phyloP scores from a whole-genome alignment of 64 coral and sea anemone genomes.

The Anthopleura sola region DNA sequence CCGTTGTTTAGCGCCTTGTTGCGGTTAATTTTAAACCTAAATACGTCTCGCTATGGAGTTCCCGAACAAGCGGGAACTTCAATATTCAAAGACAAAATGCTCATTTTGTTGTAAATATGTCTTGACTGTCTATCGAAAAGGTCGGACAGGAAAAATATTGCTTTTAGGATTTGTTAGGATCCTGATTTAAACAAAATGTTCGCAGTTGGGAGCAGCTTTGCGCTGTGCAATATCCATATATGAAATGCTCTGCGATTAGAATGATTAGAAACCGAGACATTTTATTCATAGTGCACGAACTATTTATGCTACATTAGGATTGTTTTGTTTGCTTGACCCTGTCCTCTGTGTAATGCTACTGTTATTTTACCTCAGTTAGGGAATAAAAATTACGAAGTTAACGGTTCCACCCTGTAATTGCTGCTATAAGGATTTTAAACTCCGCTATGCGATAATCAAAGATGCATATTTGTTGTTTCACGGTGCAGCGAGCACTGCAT shows the following conservation, averaged over 20 bases:
- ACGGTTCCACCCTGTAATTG: neutral
- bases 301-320: conserved; percentile 12
- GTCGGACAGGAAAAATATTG: neutral
- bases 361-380: neutral
- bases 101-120: conserved; percentile 4
- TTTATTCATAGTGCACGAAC: neutral
- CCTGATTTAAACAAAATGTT: neutral
- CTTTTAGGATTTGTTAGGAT: neutral
- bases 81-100: neutral
- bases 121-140: neutral
- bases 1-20: neutral
- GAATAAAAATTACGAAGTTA: neutral
- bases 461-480: neutral
- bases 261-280: neutral
- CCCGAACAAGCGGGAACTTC: conserved; percentile 7
- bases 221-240: neutral
- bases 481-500: neutral
- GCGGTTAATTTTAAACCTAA: neutral
- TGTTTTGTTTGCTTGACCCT: conserved; percentile 16
- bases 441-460: neutral
- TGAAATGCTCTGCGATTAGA: neutral
- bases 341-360: neutral
- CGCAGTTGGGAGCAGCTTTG: neutral
- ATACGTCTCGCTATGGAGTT: neutral
- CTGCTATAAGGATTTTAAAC: neutral